Conservation (phyloP, 2,113 vertebrate genomes). For the Arvicanthis niloticus region DNA sequence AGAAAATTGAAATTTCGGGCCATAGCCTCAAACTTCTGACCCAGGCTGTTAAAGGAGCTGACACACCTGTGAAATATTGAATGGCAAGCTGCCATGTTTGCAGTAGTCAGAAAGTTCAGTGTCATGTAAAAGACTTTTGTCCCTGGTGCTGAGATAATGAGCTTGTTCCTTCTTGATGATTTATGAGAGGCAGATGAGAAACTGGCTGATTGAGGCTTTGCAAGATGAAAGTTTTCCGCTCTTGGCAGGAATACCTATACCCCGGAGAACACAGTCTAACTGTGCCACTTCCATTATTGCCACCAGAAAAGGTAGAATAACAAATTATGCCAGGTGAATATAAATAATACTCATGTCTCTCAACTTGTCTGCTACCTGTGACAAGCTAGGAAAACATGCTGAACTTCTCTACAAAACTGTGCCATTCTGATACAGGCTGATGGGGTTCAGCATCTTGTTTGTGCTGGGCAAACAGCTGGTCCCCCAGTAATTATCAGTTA, state of each 20-base stretch:
- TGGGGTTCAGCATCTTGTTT: neutral
- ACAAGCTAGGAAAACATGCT: neutral
- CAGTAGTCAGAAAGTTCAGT: slow-evolving; percentile 78
- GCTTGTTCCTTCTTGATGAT: slow-evolving; percentile 80
- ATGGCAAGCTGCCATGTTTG: slow-evolving; percentile 67
- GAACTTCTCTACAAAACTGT: slow-evolving; percentile 39
- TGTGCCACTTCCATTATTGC: slow-evolving; percentile 68
- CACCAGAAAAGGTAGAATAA: slow-evolving; percentile 63
- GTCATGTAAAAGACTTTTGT: slow-evolving; percentile 82
- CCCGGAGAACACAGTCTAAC: slow-evolving; percentile 70
- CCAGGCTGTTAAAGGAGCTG: slow-evolving; percentile 55
- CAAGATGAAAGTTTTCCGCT: slow-evolving; percentile 78
- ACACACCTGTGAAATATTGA: slow-evolving; percentile 61
- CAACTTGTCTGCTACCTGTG: slow-evolving; percentile 48
- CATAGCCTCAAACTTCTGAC: slow-evolving; percentile 60
- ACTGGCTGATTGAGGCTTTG: slow-evolving; percentile 78
- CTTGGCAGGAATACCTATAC: slow-evolving; percentile 69
- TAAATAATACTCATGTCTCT: slow-evolving; percentile 75
- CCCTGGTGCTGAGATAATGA: slow-evolving; percentile 81
- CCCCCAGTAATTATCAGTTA: neutral
- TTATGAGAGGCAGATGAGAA: slow-evolving; percentile 81
- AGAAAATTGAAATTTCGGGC: slow-evolving; percentile 64
- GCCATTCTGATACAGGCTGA: slow-evolving; percentile 2
- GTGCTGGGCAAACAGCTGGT: neutral
- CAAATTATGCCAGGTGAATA: slow-evolving; percentile 74